Base-by-base conservation (phyloP, 2,797 vertebrate genomes). In the Scyliorhinus canicula region DNA sequence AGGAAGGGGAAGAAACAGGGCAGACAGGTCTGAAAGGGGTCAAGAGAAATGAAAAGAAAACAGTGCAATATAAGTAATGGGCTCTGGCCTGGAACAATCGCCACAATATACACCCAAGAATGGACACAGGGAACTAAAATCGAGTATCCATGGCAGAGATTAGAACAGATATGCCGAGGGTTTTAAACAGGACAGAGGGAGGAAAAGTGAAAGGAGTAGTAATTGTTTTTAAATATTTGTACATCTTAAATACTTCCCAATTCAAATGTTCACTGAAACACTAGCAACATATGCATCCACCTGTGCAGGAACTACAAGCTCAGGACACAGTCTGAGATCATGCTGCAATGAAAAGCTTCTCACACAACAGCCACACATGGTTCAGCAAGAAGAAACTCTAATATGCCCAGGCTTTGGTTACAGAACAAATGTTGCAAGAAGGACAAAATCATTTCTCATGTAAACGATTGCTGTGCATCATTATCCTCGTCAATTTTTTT, bases 341-440 rank as follows among this genome's bases (percentile, higher is more conserved):
- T 50, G 93, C 93, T 74, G n/a, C n/a, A 71, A 71, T 74, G 93
- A 94, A 28, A 94, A 94, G 65, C 93, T 69, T 69, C 21, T 69
- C 67, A 47, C 44, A 50, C 8, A 69, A 31, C 65, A 71, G 93
- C 47, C 93, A 69, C 65, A 52, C 16, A 94, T 74, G 93, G 67
- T 21, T 94, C 93, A 94, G 93, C 44, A 2, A 71, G 28, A n/a
- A 71, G 44, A 71, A 19, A 94, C 47, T 31, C 65, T 7, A n/a
- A 9, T 3, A 71, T 4, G 47, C 67, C 12, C 47, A 69, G 67
- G n/a, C 28, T 94, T 52, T 74, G 93, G 47, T 94, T 21, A 21
- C 47, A 52, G 93, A 94, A 94, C 93, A 94, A 94, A 94, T 94
- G 93, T 24, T 31, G 44, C 26, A 93, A 71, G 93, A 55, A 14